Evolutionary conservation across 2,113 vertebrate species (phyloP).

Genomic region (Tragelaphus imberbis): DNA sequence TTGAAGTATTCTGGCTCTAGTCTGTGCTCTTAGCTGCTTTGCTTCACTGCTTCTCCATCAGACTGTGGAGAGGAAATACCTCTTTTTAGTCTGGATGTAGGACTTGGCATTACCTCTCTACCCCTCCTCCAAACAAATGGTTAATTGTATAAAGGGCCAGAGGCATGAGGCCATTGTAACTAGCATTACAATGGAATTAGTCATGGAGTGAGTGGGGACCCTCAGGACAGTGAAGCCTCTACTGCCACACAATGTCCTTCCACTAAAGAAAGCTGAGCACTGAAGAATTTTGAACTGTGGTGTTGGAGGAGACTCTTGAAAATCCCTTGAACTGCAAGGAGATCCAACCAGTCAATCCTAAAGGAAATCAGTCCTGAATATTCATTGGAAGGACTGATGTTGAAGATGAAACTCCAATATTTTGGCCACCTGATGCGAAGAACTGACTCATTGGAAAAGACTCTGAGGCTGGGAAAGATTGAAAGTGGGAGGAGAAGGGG

Average conservation of each 20-base stretch:
- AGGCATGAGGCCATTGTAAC: not conserved
- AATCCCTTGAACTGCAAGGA: not conserved
- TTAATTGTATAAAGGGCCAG: not conserved
- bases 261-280: not conserved
- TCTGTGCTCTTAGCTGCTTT: not conserved
- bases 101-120: not conserved
- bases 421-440: not conserved
- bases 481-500: rapidly evolving
- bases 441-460: not conserved
- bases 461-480: not conserved
- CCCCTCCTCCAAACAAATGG: not conserved
- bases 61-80: not conserved
- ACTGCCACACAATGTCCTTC: not conserved
- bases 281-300: not conserved
- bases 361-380: not conserved
- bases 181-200: not conserved
- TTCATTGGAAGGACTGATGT: not conserved
- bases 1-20: not conserved
- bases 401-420: not conserved
- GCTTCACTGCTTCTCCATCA: not conserved
- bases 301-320: not conserved
- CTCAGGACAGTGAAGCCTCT: not conserved
- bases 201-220: not conserved
- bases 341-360: not conserved
- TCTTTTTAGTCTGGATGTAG: not conserved